Conservation (phyloP, 1,140 invertebrate genomes). For the Drosophila parabipectinata region DNA sequence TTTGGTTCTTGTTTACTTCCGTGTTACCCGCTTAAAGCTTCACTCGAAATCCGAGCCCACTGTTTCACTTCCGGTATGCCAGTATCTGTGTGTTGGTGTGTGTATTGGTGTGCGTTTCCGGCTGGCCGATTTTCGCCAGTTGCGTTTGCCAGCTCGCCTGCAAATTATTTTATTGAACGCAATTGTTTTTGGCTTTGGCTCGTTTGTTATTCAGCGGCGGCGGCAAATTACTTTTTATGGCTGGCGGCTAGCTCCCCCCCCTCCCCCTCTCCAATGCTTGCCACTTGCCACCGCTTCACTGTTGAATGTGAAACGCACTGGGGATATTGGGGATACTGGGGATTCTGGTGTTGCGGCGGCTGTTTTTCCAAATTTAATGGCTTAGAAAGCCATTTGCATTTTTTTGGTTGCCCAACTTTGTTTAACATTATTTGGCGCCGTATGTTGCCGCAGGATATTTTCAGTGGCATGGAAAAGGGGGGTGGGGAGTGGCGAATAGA, state of each 20-base stretch:
- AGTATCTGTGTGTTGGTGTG: not conserved
- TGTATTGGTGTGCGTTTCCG: conserved; percentile 41
- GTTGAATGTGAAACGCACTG: conserved; percentile 22
- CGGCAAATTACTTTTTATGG: conserved; percentile 82
- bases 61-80: no score
- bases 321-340: not conserved
- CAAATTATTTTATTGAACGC: conserved; percentile 83
- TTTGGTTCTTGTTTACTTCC: conserved; percentile 4
- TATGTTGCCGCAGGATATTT: conserved; percentile 51
- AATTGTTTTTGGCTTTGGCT: conserved; percentile 81
- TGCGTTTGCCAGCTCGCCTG: conserved; percentile 47
- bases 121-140: conserved; percentile 39
- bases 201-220: conserved; percentile 77
- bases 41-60: not conserved
- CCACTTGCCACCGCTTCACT: conserved; percentile 17
- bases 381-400: conserved; percentile 82
- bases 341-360: conserved; percentile 55
- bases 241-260: conserved; percentile 31
- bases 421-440: conserved; percentile 73
- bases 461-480: not conserved
- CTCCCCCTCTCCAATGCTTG: conserved; percentile 5
- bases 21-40: conserved; percentile 5
- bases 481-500: not conserved
- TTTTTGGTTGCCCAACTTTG: conserved; percentile 73
- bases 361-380: conserved; percentile 82